Evolutionary conservation across 2,113 vertebrate genomes (phyloP).

Genomic region (Sebastes fasciatus): DNA sequence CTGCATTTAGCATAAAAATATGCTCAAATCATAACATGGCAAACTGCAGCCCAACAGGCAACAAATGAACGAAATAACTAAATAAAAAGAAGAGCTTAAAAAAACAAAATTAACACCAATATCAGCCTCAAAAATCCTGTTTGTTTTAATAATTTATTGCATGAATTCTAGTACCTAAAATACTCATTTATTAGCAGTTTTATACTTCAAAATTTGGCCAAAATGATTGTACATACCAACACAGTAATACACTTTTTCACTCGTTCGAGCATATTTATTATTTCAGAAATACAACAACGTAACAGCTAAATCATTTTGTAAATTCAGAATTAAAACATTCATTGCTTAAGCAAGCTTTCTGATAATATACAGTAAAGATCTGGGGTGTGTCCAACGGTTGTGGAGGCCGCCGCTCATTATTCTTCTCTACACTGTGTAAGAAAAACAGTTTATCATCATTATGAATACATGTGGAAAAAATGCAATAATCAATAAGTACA

Average conservation of each 20-base stretch:
- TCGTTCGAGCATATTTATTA: background rate
- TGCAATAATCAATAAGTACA: background rate
- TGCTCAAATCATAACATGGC: too few species aligned
- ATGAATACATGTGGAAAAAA: background rate
- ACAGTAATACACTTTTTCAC: background rate
- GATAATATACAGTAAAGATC: background rate
- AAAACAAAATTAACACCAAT: too few species aligned
- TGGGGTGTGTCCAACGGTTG: background rate
- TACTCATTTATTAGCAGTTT: background rate
- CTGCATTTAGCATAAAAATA: too few species aligned
- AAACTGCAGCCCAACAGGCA: too few species aligned
- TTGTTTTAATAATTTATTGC: background rate
- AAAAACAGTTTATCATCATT: slow-evolving; percentile 1
- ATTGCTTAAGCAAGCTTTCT: background rate
- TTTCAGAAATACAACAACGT: background rate
- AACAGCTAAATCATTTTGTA: background rate
- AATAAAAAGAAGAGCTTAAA: too few species aligned
- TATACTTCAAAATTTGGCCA: too few species aligned
- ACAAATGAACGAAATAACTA: too few species aligned
- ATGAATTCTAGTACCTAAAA: background rate
- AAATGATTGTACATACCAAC: background rate
- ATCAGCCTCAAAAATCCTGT: too few species aligned
- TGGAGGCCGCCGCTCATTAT: background rate
- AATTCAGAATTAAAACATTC: slow-evolving; percentile 1
- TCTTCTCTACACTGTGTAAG: slow-evolving; percentile 2